Conservation (phyloP, 2,888 invertebrate genomes). For the Drosophila multiciliata region DNA sequence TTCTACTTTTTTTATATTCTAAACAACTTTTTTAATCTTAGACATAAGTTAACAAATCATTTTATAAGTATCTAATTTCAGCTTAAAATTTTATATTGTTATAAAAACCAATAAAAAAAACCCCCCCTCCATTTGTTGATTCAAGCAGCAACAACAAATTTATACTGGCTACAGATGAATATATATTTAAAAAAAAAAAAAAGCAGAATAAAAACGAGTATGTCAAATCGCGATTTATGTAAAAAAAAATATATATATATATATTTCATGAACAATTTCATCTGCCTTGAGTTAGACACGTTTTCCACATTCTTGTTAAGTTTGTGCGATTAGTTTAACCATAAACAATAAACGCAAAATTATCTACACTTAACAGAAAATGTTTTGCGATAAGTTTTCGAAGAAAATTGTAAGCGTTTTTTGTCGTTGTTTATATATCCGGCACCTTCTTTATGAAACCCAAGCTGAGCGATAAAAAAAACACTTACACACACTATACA, state of each 20-base stretch:
- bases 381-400: conserved; percentile 31
- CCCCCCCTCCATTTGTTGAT: not conserved
- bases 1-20: not conserved
- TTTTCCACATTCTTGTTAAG: not conserved
- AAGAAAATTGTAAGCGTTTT: conserved; percentile 26
- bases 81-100: not conserved
- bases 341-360: conserved; percentile 2
- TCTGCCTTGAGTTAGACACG: not conserved
- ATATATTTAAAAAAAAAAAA: not conserved
- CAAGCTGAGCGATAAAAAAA: conserved; percentile 28
- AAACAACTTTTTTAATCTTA: not conserved
- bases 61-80: not conserved
- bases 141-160: no score
- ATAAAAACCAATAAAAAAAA: not conserved
- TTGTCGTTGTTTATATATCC: conserved; percentile 38
- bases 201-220: not conserved
- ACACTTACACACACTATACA: not conserved
- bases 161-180: not conserved
- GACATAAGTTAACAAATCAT: not conserved
- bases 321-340: conserved; percentile 16
- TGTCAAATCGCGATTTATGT: not conserved
- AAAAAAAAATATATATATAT: not conserved
- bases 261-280: not conserved
- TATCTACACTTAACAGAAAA: conserved; percentile 11
- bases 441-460: conserved; percentile 35